phyloP scores from a whole-genome alignment of 2,113 vertebrate genomes.

The Pongo pygmaeus region DNA sequence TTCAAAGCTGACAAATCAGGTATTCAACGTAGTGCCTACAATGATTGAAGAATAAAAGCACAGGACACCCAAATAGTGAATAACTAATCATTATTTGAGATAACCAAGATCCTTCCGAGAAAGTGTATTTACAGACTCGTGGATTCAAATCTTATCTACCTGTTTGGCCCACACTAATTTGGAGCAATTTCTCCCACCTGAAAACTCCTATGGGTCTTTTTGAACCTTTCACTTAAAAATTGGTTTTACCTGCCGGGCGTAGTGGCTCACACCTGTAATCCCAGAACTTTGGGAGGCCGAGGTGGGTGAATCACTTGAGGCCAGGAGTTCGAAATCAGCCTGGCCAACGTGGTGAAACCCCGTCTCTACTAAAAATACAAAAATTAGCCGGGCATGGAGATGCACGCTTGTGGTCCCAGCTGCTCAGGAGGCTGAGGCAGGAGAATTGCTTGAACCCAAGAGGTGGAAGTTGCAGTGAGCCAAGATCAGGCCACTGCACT shows the following conservation, averaged over 20 bases:
- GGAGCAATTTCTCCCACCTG: slow-evolving; percentile 18
- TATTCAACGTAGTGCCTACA: neutral
- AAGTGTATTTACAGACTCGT: neutral
- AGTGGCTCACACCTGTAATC: too few species aligned
- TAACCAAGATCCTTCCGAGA: neutral
- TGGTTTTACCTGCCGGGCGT: neutral
- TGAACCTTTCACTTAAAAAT: neutral
- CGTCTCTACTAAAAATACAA: too few species aligned
- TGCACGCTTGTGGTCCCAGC: too few species aligned
- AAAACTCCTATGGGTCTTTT: neutral
- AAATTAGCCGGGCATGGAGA: too few species aligned
- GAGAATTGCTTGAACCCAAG: too few species aligned
- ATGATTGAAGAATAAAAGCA: slow-evolving; percentile 28
- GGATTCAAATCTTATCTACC: neutral
- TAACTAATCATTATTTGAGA: neutral
- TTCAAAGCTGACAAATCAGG: slow-evolving; percentile 2
- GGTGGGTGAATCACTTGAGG: too few species aligned
- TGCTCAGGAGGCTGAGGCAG: too few species aligned
- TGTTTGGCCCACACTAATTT: neutral
- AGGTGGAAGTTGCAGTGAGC: too few species aligned
- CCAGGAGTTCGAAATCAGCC: too few species aligned
- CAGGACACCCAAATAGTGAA: neutral
- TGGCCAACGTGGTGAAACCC: too few species aligned
- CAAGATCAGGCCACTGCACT: too few species aligned
- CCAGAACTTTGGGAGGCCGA: too few species aligned